Percentiles rank a stretch among this genome's conserved stretches.
Conservation (phyloP, 2,113 vertebrate genomes). For the Ardeotis arabs region DNA sequence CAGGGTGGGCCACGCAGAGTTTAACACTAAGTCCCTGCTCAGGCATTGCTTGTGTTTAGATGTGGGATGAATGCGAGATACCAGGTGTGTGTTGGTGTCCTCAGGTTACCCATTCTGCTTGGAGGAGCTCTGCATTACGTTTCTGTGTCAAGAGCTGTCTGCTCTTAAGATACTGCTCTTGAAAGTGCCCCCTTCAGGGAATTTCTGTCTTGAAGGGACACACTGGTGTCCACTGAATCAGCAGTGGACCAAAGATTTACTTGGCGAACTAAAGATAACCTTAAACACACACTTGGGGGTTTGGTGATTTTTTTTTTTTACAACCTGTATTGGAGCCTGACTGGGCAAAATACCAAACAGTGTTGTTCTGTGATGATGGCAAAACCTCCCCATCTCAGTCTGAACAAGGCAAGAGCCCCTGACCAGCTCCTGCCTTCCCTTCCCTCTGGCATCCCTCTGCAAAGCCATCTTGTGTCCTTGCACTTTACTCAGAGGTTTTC, state of each 20-base stretch:
- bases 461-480: neutral
- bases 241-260: neutral
- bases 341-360: neutral
- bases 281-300: neutral
- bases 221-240: neutral
- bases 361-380: neutral
- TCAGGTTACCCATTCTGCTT: neutral
- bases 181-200: neutral
- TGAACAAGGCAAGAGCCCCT: neutral
- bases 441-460: neutral
- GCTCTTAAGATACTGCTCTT: neutral
- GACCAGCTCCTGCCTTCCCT: neutral
- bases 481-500: neutral
- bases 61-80: neutral
- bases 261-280: neutral
- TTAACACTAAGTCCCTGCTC: neutral
- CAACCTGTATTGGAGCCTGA: neutral
- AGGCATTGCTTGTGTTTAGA: neutral
- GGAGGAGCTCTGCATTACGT: neutral
- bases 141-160: conserved; percentile 24
- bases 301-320: neutral
- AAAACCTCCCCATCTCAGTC: neutral
- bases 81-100: conserved; percentile 7
- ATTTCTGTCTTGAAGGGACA: neutral
- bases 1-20: neutral